phyloP scores from a whole-genome alignment of 2,888 invertebrate species.

The Synergus japonicus region DNA sequence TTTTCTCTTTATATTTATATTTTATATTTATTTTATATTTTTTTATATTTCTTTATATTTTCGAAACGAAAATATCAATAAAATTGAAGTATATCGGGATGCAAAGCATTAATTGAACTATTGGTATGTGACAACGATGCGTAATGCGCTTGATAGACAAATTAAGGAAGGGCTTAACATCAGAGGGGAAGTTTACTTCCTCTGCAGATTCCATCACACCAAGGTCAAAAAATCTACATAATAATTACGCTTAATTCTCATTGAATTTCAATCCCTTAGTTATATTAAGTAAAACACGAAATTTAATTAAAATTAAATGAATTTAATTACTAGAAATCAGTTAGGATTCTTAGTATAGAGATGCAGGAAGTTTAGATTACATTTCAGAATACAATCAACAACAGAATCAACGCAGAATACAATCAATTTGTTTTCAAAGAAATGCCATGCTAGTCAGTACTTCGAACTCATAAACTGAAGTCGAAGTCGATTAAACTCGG shows the following conservation, averaged over 20 bases:
- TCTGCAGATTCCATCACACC: slow-evolving; percentile 56
- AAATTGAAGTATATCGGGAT: slow-evolving; percentile 26
- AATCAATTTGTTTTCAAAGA: background rate
- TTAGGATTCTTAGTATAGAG: background rate
- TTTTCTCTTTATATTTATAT: no score
- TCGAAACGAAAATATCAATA: background rate
- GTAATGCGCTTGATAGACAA: slow-evolving; percentile 54
- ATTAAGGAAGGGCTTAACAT: slow-evolving; percentile 51
- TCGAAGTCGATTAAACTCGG: slow-evolving; percentile 6
- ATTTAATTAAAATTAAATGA: background rate
- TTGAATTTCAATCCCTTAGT: background rate
- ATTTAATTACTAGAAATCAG: background rate
- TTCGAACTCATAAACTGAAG: slow-evolving; percentile 1
- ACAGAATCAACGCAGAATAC: no score
- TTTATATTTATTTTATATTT: no score
- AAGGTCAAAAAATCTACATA: slow-evolving; percentile 59
- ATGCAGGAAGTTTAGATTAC: background rate
- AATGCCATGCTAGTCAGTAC: slow-evolving; percentile 1
- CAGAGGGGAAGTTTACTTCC: slow-evolving; percentile 55
- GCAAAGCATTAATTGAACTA: slow-evolving; percentile 45
- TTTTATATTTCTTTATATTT: no score
- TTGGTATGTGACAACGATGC: slow-evolving; percentile 47
- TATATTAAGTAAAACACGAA: background rate
- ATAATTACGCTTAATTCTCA: slow-evolving; percentile 5
- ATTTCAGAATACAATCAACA: background rate